These are phyloP conservation scores for Epizoanthus ramosus DNA, from an alignment of 92 coral and sea anemone genomes.

Conservation along the genomic window DNA sequence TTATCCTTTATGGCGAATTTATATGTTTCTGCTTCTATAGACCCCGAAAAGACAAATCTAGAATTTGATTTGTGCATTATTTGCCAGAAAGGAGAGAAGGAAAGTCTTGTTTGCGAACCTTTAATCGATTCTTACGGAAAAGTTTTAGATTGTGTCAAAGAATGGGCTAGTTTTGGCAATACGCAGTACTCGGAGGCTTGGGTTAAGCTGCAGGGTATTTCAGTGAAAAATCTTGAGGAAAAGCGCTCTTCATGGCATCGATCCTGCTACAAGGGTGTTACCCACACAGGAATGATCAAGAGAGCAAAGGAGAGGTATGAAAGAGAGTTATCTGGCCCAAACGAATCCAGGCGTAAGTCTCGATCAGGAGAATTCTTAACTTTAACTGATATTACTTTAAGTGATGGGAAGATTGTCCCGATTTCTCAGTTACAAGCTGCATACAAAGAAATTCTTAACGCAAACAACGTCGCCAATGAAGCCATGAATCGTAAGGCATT, in stretches of 20 bases:
- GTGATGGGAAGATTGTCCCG: slow-evolving; percentile 50
- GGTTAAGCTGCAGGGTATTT: slow-evolving; percentile 37
- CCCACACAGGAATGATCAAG: slow-evolving; percentile 47
- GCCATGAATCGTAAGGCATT: slow-evolving; percentile 46
- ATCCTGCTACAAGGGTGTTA: slow-evolving; percentile 48
- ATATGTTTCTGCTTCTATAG: slow-evolving; percentile 3
- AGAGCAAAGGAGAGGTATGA: slow-evolving; percentile 54
- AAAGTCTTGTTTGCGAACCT: slow-evolving; percentile 46
- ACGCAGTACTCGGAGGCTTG: slow-evolving; percentile 46
- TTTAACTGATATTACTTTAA: slow-evolving; percentile 51
- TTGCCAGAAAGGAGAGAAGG: slow-evolving; percentile 52
- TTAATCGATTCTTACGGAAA: slow-evolving; percentile 37
- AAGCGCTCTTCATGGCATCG: slow-evolving; percentile 50
- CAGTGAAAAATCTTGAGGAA: slow-evolving; percentile 40
- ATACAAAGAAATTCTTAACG: slow-evolving; percentile 54
- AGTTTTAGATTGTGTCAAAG: slow-evolving; percentile 28
- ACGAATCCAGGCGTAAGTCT: slow-evolving; percentile 42
- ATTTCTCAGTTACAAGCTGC: slow-evolving; percentile 60
- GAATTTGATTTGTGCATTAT: slow-evolving; percentile 48
- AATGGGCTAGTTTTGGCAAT: slow-evolving; percentile 53
- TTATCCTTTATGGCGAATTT: slow-evolving; percentile 14
- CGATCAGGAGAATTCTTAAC: slow-evolving; percentile 53
- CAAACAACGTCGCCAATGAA: slow-evolving; percentile 58
- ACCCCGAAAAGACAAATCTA: slow-evolving; percentile 24
- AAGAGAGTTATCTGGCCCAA: slow-evolving; percentile 47